phyloP scores from a whole-genome alignment of 2,888 invertebrate genomes.

The Beris chalybata region DNA sequence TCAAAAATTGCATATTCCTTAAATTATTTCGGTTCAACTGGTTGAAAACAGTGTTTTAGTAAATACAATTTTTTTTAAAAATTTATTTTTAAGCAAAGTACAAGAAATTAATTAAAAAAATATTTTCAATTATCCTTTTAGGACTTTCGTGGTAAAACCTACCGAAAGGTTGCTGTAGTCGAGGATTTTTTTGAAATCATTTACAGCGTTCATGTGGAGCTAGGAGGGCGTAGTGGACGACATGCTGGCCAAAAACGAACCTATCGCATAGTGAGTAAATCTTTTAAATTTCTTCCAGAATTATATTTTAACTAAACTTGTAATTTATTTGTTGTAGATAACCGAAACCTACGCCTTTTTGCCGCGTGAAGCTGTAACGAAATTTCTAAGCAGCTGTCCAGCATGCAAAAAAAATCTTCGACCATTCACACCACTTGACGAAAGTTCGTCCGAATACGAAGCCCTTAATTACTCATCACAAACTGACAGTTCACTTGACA shows the following conservation, averaged over 20 bases:
- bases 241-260: conserved; percentile 98
- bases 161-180: conserved; percentile 93
- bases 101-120: no score
- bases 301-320: background rate
- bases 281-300: conserved; percentile 10
- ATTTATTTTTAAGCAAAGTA: no score
- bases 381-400: conserved; percentile 91
- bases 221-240: conserved; percentile 88
- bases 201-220: conserved; percentile 91
- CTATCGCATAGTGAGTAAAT: conserved; percentile 80
- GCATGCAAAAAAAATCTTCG: conserved; percentile 68
- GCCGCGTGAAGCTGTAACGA: conserved; percentile 94
- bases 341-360: conserved; percentile 95
- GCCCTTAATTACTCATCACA: conserved; percentile 50
- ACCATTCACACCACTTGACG: conserved; percentile 52
- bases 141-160: conserved; percentile 76
- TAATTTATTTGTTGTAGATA: conserved; percentile 68
- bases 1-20: background rate
- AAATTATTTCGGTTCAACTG: conserved; percentile 2
- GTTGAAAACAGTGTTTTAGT: background rate
- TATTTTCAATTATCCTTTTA: conserved; percentile 52
- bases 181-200: conserved; percentile 98
- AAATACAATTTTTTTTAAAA: no score
- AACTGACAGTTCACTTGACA: conserved; percentile 52
- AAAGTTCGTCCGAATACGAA: conserved; percentile 55